Percentiles rank a stretch among this genome's conserved stretches.
Conservation (phyloP, 2,113 vertebrate species). For the Paralichthys olivaceus region DNA sequence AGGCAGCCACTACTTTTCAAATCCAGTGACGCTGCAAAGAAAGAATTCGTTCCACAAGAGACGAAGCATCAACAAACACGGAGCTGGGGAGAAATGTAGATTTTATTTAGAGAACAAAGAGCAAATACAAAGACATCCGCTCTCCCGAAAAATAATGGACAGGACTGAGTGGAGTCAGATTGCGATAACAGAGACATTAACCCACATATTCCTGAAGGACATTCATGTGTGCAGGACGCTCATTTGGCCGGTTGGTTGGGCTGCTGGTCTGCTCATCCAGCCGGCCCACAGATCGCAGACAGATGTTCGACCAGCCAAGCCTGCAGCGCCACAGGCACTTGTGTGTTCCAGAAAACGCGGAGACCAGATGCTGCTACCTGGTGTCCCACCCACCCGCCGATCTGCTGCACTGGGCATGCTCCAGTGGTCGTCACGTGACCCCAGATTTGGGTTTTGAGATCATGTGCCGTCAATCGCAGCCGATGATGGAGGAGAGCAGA, state of each 20-base stretch:
- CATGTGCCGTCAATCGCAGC: constrained; percentile 61
- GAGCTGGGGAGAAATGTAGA: constrained; percentile 5
- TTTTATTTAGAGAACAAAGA: constrained; percentile 1
- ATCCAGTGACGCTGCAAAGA: background rate
- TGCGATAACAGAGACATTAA: constrained; percentile 69
- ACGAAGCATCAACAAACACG: constrained; percentile 22
- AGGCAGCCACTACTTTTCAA: constrained; percentile 1
- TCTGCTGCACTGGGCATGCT: constrained; percentile 62
- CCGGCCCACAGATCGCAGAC: constrained; percentile 71
- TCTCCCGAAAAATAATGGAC: background rate
- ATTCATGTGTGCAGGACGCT: constrained; percentile 69
- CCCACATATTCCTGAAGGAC: constrained; percentile 81
- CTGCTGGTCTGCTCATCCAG: constrained; percentile 68
- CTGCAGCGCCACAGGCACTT: constrained; percentile 78
- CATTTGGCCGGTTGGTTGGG: constrained; percentile 61
- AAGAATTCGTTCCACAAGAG: constrained; percentile 22
- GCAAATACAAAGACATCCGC: constrained; percentile 10
- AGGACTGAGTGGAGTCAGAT: constrained; percentile 16
- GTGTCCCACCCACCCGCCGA: constrained; percentile 75
- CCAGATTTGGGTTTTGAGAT: constrained; percentile 37
- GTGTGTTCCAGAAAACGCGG: constrained; percentile 79
- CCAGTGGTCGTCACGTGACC: constrained; percentile 75
- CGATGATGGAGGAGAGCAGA: constrained; percentile 38
- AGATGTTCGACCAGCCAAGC: constrained; percentile 81
- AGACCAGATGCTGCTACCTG: constrained; percentile 83